These are phyloP conservation scores for Pelobates fuscus DNA, from an alignment of 2,113 vertebrate genomes.

Conservation along the genomic window DNA sequence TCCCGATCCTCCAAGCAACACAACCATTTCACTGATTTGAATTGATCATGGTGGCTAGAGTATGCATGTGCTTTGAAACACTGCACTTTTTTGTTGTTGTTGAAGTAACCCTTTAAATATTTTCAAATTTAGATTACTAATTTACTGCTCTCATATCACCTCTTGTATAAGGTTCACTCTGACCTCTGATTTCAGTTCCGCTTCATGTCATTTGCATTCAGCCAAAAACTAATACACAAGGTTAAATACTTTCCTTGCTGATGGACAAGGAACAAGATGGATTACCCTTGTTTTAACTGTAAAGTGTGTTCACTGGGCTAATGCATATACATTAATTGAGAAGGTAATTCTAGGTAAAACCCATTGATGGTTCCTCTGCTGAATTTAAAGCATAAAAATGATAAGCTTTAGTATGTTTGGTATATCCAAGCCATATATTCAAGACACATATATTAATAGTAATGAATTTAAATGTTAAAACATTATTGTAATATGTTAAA, in stretches of 20 bases:
- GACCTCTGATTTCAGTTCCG: too few species aligned
- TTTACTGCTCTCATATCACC: too few species aligned
- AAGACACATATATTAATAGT: conserved; percentile 15
- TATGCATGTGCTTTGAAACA: too few species aligned
- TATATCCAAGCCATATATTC: conserved; percentile 40
- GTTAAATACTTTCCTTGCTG: conserved; percentile 19
- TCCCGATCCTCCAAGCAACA: too few species aligned
- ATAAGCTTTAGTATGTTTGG: conserved; percentile 32
- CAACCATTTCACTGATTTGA: too few species aligned
- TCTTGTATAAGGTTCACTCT: too few species aligned
- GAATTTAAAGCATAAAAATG: conserved; percentile 28
- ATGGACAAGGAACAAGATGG: conserved; percentile 39
- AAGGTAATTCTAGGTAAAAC: conserved; percentile 51
- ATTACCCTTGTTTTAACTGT: conserved; percentile 33
- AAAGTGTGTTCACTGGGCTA: conserved; percentile 43
- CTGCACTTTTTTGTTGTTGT: too few species aligned
- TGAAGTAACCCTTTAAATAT: too few species aligned
- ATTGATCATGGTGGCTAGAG: too few species aligned
- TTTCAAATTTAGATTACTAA: too few species aligned
- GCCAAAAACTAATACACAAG: conserved; percentile 1
- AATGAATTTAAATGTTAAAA: conserved; percentile 44
- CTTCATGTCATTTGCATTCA: background rate
- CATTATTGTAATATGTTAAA: conserved; percentile 32
- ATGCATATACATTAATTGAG: conserved; percentile 52
- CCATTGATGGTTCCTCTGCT: conserved; percentile 28